Evolutionary conservation across 2,113 vertebrate species (phyloP), one percentile per base, ranked within the genome.

Genomic region (Oncorhynchus keta): DNA sequence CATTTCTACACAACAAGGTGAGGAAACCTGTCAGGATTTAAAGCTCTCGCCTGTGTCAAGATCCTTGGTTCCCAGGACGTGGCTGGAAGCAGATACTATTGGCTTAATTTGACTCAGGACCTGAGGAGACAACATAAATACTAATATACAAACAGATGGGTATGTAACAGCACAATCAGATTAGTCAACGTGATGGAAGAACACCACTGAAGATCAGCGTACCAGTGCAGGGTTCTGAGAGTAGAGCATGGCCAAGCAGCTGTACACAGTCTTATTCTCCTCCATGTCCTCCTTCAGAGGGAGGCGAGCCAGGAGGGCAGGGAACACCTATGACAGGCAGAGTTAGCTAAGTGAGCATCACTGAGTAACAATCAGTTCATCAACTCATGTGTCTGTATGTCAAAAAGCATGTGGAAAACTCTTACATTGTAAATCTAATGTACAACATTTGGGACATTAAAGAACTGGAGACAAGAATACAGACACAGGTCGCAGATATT

Each of bases 251-350:
- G 82, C 73, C 87, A 97, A 90, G 79, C 95, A 96, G 65, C 72
- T 91, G 71, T 94, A 95, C 16, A 97, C 88, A 0, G 95, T 96
- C 76, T 92, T 87, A 89, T 96, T 96, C 73, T 97, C 96, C 85
- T 97, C 95, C 76, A 95, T 68, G 85, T 97, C 96, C 73, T 96
- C 94, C 85, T 93, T 94, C 28, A 97, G 92, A 0, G 96, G 96
- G 18, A 97, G 92, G 32, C 79, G 83, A 0, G 75, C 86, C 49
- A 96, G 85, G 62, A 97, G 82, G 24, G 93, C 92, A 11, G 95
- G 95, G 16, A 97, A 83, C 0, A 97, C 95, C 96, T 97, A 13
- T 9, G 39, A 45, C 39, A 45, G 39, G 9, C 39, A 35, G 59
- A 22, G n/a, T 22, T 16, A 22, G n/a, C 13, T 62, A 8, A 62